A percentile compares a stretch with the other conserved stretches of the same genome.
Evolutionary conservation across 2,888 invertebrate species (phyloP).

Genomic region (Ennomos fuscantarius): DNA sequence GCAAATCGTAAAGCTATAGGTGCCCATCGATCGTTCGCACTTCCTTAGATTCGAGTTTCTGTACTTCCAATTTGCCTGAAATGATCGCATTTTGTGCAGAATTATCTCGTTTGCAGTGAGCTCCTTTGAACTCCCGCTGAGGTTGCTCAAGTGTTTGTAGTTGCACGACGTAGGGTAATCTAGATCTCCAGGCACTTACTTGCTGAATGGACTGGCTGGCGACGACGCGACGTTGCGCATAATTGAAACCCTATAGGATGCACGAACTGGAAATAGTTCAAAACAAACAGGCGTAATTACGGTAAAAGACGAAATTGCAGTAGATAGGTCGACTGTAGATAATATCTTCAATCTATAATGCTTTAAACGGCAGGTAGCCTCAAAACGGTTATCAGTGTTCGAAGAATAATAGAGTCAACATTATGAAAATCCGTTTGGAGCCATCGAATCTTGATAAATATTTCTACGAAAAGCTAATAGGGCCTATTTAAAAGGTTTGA

Average conservation of each 20-base stretch:
- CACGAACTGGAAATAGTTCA: slow-evolving; percentile 28
- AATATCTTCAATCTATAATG: too few species aligned
- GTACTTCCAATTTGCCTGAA: slow-evolving; percentile 38
- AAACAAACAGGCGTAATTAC: slow-evolving; percentile 6
- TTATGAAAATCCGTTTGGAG: slow-evolving; percentile 24
- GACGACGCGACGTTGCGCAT: slow-evolving; percentile 33
- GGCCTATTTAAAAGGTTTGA: slow-evolving; percentile 12
- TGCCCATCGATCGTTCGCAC: slow-evolving; percentile 43
- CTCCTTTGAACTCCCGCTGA: slow-evolving; percentile 32
- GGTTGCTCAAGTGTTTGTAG: slow-evolving; percentile 21
- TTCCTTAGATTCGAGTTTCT: slow-evolving; percentile 40
- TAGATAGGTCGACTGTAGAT: too few species aligned
- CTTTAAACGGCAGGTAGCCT: too few species aligned
- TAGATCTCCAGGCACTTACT: slow-evolving; percentile 29
- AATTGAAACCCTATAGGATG: slow-evolving; percentile 36
- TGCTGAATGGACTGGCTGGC: slow-evolving; percentile 32
- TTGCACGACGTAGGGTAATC: slow-evolving; percentile 30
- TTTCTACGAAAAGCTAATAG: slow-evolving; percentile 23
- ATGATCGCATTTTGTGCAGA: slow-evolving; percentile 38
- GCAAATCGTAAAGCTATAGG: slow-evolving; percentile 45
- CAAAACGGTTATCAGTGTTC: neutral
- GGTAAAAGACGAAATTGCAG: too few species aligned
- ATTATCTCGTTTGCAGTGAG: slow-evolving; percentile 23
- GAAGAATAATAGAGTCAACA: slow-evolving; percentile 16
- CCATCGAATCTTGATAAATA: slow-evolving; percentile 21